phyloP scores from a whole-genome alignment of 2,888 invertebrate species.

The Drosophila fulvimacula region DNA sequence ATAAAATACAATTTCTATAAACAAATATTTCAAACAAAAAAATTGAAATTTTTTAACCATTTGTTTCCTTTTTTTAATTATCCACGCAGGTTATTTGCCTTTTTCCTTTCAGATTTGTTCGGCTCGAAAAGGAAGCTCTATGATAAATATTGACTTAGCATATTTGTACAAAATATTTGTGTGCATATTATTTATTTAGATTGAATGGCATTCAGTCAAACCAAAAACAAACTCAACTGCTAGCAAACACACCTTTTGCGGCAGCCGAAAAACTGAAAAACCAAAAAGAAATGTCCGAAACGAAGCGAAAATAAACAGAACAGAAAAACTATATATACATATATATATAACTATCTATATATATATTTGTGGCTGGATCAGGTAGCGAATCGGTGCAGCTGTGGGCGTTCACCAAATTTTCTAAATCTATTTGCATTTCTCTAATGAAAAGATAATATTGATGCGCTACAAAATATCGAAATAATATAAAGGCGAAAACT shows the following conservation, averaged over 20 bases:
- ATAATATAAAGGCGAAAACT: slow-evolving; percentile 22
- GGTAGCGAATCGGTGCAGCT: slow-evolving; percentile 43
- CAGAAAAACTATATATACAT: neutral
- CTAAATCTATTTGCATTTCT: slow-evolving; percentile 67
- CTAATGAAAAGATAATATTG: slow-evolving; percentile 76
- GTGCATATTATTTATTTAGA: slow-evolving; percentile 60
- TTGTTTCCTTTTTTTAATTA: slow-evolving; percentile 10
- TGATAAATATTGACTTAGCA: slow-evolving; percentile 64
- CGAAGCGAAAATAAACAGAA: slow-evolving; percentile 40
- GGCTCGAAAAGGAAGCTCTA: slow-evolving; percentile 27
- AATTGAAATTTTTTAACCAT: neutral
- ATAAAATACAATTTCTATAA: neutral
- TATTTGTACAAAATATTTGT: slow-evolving; percentile 69
- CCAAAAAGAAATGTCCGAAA: slow-evolving; percentile 23
- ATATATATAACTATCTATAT: neutral
- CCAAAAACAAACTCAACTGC: slow-evolving; percentile 65
- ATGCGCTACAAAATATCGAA: slow-evolving; percentile 36
- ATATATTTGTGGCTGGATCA: slow-evolving; percentile 29
- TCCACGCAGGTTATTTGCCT: slow-evolving; percentile 42
- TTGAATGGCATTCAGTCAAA: slow-evolving; percentile 39
- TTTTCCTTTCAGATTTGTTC: slow-evolving; percentile 18
- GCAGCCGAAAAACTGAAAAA: slow-evolving; percentile 17
- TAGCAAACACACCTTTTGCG: slow-evolving; percentile 49
- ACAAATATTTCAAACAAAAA: neutral
- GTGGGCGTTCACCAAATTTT: slow-evolving; percentile 61